These are phyloP conservation scores for Drosophila chauvacae DNA, from an alignment of 1,140 invertebrate species.

Conservation along the genomic window DNA sequence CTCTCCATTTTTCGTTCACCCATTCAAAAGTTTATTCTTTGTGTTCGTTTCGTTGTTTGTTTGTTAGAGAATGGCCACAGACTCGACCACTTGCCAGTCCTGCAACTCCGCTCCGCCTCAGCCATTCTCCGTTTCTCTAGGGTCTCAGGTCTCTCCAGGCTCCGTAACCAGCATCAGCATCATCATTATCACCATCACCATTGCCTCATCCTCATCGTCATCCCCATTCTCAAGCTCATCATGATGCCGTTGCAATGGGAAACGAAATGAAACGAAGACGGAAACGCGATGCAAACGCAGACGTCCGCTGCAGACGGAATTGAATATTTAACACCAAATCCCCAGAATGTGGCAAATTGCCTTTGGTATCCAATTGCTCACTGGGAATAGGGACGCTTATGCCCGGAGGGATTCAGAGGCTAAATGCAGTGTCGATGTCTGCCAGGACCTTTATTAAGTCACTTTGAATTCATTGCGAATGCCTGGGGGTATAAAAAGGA, in stretches of 20 bases:
- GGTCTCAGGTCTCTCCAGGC: conserved; percentile 10
- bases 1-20: conserved; percentile 13
- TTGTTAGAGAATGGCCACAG: conserved; percentile 47
- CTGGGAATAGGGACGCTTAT: conserved; percentile 12
- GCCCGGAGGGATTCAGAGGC: conserved; percentile 11
- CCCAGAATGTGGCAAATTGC: conserved; percentile 59
- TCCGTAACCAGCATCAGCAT: conserved; percentile 12
- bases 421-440: conserved; percentile 30
- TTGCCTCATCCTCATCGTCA: not conserved
- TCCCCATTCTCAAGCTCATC: not conserved
- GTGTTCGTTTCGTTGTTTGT: conserved; percentile 37
- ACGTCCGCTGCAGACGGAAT: conserved; percentile 64
- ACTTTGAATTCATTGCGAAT: conserved; percentile 14
- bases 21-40: conserved; percentile 49
- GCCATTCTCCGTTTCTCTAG: conserved; percentile 13
- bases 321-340: conserved; percentile 65
- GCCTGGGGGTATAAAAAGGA: not conserved
- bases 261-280: conserved; percentile 55
- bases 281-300: conserved; percentile 59
- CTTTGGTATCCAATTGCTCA: conserved; percentile 60
- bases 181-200: conserved; percentile 23
- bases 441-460: conserved; percentile 35
- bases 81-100: conserved; percentile 46
- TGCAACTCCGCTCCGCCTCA: conserved; percentile 6
- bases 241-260: conserved; percentile 45